Evolutionary conservation across 1,140 invertebrate species (phyloP), one percentile per base, ranked within the genome.

Genomic region (Phthorimaea operculella): DNA sequence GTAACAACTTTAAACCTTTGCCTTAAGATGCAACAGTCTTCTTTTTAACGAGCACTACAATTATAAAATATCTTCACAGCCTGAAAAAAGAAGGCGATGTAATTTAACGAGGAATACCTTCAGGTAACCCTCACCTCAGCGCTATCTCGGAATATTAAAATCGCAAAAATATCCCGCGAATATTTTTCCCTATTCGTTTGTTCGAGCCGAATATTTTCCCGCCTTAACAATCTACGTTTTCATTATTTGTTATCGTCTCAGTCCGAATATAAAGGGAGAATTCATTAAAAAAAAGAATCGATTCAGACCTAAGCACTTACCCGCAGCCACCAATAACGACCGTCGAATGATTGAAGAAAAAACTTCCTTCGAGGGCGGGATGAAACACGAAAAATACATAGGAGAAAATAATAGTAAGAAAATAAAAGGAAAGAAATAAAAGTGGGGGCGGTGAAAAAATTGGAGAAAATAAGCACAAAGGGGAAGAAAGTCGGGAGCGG

Each of bases 401-500:
- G 74, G 66, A 75, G 74, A 76, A 78, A 79, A 82, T 79, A 82
- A 79, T 81, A 83, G 64, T 76, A 75, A 66, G 76, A 74, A 78
- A 79, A 82, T 76, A 77, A 70, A 73, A 68, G 74, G 69, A 74
- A 70, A 60, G 72, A 74, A 76, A 78, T 73, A 76, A 79, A 47
- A 76, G 75, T 72, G 70, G 72, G 72, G 71, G 66, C 68, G 67
- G 62, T 72, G 74, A 78, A 79, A 82, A 83, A 85, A 85, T 78
- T 77, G 75, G 70, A 76, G 76, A 83, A 85, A 82, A 83, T 81
- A 86, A 74, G 78, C 66, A 83, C 79, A 84, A 85, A 85, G 82
- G 74, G 79, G 77, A 76, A 74, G 80, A 78, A 76, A 79, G 74
- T 73, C 71, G 70, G 74, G 60, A 59, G 58, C 58, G 68, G 68